These are phyloP conservation scores for Thaumatotibia leucotreta DNA, from an alignment of 1,140 invertebrate species.

Conservation along the genomic window DNA sequence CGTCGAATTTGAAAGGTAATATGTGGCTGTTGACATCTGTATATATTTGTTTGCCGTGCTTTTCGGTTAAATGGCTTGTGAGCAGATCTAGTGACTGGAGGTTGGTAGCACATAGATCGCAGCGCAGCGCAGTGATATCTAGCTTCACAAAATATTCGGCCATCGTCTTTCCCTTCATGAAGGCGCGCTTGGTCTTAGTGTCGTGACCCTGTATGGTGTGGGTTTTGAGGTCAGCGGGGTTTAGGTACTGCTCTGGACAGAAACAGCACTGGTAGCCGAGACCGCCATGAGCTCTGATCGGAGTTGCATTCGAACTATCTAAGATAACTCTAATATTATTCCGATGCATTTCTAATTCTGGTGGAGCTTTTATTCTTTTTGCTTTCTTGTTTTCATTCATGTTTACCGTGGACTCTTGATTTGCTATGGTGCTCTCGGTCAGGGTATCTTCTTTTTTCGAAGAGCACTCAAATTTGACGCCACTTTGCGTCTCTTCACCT, in stretches of 20 bases:
- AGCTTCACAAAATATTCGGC: slow-evolving; percentile 15
- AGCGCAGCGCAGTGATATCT: slow-evolving; percentile 33
- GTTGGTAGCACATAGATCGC: slow-evolving; percentile 26
- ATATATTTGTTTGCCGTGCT: slow-evolving; percentile 17
- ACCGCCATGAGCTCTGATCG: slow-evolving; percentile 15
- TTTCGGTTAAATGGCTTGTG: slow-evolving; percentile 31
- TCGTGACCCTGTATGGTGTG: slow-evolving; percentile 25
- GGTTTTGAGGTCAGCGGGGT: slow-evolving; percentile 22
- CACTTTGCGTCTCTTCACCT: not conserved
- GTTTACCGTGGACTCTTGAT: not conserved
- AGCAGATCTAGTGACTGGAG: slow-evolving; percentile 23
- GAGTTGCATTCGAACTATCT: slow-evolving; percentile 25
- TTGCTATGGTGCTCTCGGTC: not conserved
- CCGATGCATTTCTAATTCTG: slow-evolving; percentile 23
- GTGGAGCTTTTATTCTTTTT: slow-evolving; percentile 3
- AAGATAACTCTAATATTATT: slow-evolving; percentile 24
- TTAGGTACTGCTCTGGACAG: slow-evolving; percentile 18
- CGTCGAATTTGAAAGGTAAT: slow-evolving; percentile 10
- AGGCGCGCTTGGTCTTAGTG: not conserved
- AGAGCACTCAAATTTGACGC: not conserved
- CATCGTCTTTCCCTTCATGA: slow-evolving; percentile 5
- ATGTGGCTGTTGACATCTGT: not conserved
- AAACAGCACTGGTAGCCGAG: slow-evolving; percentile 25
- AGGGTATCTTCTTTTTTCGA: not conserved
- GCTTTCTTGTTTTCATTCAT: not conserved